Base-by-base conservation (phyloP, 1,140 invertebrate species). In the Drosophila truncata region DNA sequence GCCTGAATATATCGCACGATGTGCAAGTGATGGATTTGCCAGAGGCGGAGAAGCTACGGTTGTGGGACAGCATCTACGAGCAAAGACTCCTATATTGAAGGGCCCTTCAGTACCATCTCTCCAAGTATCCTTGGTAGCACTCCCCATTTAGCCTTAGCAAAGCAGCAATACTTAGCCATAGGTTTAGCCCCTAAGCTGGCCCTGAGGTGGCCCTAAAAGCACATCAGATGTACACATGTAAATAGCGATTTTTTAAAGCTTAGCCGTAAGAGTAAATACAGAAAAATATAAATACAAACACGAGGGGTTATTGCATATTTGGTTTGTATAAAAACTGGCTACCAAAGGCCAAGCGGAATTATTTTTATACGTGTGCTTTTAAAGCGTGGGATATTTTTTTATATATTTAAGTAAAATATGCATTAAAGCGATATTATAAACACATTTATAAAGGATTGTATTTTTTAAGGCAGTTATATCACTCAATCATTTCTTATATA, bases 1-100 rank as follows among this genome's bases (percentile, higher is more conserved):
- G 93, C 76, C 78, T 94, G 23, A 92, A 94, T 61, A 93, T 94
- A 65, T 92, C 91, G 29, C 77, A 93, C 54, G 90, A 93, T 23
- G 75, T 94, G 49, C 84, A 78, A 39, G 79, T 92, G 59, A 92
- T 92, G 63, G 91, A 92, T 49, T 91, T 94, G 80, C 94, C 94
- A 1, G 93, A 93, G 73, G 74, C 69, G n/a, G 91, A 94, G 20
- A 92, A 93, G 63, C 82, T 94, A 64, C 64, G 86, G 44, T 86
- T 94, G 55, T 94, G 94, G 94, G 92, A 93, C 63, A 81, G 90
- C 54, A 78, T 92, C 73, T 93, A 93, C 35, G 86, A 85, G 29
- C 72, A 57, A 59, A 35, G 64, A 61, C 70, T 90, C 33, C 71
- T 88, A 18, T 88, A 81, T 64, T 88, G 60, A 79, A 55, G 16